Base-by-base conservation (phyloP, 2,888 invertebrate species). In the Eristalis intricaria region DNA sequence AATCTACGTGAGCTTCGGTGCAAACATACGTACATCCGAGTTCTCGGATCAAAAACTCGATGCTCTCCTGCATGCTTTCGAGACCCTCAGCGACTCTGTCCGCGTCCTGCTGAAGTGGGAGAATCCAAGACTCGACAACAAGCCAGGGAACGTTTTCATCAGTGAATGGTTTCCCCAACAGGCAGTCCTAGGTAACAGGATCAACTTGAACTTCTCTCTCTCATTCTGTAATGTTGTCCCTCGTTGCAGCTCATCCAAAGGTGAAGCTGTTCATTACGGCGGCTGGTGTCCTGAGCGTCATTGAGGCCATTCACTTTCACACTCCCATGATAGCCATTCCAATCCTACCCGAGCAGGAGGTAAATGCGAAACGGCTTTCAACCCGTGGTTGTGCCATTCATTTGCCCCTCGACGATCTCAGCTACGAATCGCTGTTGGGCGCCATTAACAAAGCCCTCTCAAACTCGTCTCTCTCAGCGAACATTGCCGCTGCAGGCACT, bases 211-310 rank as follows among this genome's bases (percentile, higher is more conserved):
- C 1, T 4, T 15, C 60, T 15, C 10, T 19, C 40, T 26, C 13
- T 26, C 23, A 26, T 7, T 63, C 8, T 70, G 66, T 60, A 29
- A 26, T 56, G 35, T 23, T 56, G 35, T 23, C 1, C 70, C 4
- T 74, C 40, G n/a, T 90, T 90, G 50, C 89, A 94, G 94, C 93
- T 1, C 95, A 95, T 91, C 92, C 93, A 1, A 94, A 94, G 78
- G 92, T 95, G 0, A 94, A 93, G 88, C 90, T 94, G 0, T 95
- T 95, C 88, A 94, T 95, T 81, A 94, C 94, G 10, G 94, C 95
- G 89, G 95, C 95, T 35, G 95, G 95, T 0, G 91, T 94, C 64
- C 93, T 95, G 89, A 94, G 95, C 83, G 92, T 94, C 13, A 94
- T 94, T 85, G 95, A 95, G 90, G 93, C 95, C 0, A 92, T 94